A percentile compares a stretch with the other conserved stretches of the same genome.
Conservation (phyloP, 1,140 invertebrate genomes). For the Atta colombica region DNA sequence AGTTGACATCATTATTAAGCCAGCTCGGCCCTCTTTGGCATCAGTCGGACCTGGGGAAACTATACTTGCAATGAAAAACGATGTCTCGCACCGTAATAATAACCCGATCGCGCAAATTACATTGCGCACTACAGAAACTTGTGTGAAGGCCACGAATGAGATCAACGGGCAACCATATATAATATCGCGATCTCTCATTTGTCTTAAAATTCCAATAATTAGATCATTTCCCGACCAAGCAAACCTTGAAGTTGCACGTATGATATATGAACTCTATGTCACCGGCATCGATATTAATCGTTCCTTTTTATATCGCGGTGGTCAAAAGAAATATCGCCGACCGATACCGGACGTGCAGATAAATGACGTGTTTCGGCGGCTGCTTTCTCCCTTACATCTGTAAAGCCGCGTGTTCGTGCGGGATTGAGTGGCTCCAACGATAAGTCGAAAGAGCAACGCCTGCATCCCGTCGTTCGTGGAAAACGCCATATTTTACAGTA, state of each 20-base stretch:
- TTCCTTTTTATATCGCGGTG: constrained; percentile 11
- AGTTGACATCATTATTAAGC: constrained; percentile 60
- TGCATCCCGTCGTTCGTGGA: constrained; percentile 29
- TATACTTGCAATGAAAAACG: constrained; percentile 4
- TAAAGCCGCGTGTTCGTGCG: constrained; percentile 49
- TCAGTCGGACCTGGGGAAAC: constrained; percentile 10
- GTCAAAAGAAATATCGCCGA: constrained; percentile 52
- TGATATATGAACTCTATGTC: constrained; percentile 63
- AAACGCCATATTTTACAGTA: constrained; percentile 79
- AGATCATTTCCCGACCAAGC: constrained; percentile 53
- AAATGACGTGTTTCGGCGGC: constrained; percentile 38
- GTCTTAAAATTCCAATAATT: constrained; percentile 63
- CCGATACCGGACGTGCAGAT: constrained; percentile 21
- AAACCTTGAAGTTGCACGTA: constrained; percentile 40
- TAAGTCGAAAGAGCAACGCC: constrained; percentile 44
- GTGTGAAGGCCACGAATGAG: not conserved
- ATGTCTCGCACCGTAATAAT: not conserved
- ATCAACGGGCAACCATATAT: not conserved
- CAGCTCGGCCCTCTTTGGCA: constrained; percentile 11
- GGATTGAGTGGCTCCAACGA: constrained; percentile 28
- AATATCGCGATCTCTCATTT: constrained; percentile 46
- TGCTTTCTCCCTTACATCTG: constrained; percentile 32
- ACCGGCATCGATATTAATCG: constrained; percentile 65
- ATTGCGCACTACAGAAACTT: not conserved
- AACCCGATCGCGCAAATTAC: constrained; percentile 9